phyloP scores from a whole-genome alignment of 2,888 invertebrate species.

The Tortrix viridana region DNA sequence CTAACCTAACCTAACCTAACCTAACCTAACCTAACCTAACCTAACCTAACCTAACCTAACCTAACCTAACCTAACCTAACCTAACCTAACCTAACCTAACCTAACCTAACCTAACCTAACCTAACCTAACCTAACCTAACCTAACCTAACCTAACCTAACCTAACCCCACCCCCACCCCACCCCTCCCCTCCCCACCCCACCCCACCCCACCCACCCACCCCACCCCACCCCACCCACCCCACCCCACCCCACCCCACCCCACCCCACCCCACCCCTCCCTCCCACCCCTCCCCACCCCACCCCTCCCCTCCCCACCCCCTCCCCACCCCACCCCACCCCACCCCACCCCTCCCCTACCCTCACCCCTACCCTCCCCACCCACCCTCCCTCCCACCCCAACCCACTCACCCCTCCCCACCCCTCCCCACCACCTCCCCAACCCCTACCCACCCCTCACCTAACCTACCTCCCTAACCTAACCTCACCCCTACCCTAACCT shows the following conservation, averaged over 20 bases:
- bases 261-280: not conserved
- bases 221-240: constrained; percentile 25
- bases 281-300: constrained; percentile 25
- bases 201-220: constrained; percentile 26
- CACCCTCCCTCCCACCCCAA: constrained; percentile 17
- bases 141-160: constrained; percentile 35
- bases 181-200: constrained; percentile 18
- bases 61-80: not conserved
- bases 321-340: constrained; percentile 31
- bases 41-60: not conserved
- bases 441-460: constrained; percentile 3
- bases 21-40: too few relatives aligned
- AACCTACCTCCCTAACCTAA: constrained; percentile 21
- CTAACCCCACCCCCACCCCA: constrained; percentile 26
- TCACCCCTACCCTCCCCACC: constrained; percentile 12
- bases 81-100: not conserved
- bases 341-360: constrained; percentile 12
- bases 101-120: not conserved
- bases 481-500: constrained; percentile 9
- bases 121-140: not conserved
- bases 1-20: too few relatives aligned
- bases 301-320: constrained; percentile 26
- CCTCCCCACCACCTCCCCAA: not conserved
- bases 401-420: constrained; percentile 21
- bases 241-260: constrained; percentile 14